These are phyloP conservation scores for Branchipolynoe longqiensis DNA, from an alignment of 2,888 invertebrate genomes.

Conservation along the genomic window DNA sequence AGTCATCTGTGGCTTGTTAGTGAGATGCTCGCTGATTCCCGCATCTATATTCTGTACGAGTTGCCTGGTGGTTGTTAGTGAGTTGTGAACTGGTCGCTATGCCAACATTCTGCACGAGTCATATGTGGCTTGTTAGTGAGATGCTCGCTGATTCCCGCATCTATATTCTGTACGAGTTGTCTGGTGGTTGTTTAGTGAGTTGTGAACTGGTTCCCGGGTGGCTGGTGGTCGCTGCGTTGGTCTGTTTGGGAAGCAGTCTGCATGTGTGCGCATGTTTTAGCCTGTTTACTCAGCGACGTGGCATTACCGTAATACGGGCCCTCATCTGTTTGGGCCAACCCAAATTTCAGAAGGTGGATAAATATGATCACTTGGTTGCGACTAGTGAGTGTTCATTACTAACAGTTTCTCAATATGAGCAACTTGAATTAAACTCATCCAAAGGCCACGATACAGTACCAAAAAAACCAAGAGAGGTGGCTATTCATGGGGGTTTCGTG, in stretches of 20 bases:
- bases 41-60: too few species aligned
- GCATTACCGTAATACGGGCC: conserved; percentile 30
- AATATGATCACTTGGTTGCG: conserved; percentile 13
- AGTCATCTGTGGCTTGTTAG: too few species aligned
- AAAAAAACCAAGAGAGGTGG: too few species aligned
- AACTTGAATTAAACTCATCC: too few species aligned
- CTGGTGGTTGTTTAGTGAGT: background rate
- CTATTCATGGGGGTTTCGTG: too few species aligned
- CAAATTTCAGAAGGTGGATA: conserved; percentile 33
- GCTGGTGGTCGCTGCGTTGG: background rate
- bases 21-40: too few species aligned
- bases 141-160: background rate
- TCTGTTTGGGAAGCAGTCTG: background rate
- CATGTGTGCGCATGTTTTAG: conserved; percentile 51
- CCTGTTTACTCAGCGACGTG: conserved; percentile 20
- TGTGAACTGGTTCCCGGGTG: background rate
- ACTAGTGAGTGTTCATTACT: too few species aligned
- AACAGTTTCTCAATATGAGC: too few species aligned
- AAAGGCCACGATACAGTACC: too few species aligned
- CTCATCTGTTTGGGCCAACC: conserved; percentile 6
- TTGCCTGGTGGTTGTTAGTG: too few species aligned
- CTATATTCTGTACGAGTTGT: too few species aligned
- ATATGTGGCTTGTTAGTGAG: background rate
- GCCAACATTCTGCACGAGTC: background rate
- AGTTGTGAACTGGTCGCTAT: background rate